phyloP scores from a whole-genome alignment of 1,140 invertebrate genomes.

The Glomeris maerens region DNA sequence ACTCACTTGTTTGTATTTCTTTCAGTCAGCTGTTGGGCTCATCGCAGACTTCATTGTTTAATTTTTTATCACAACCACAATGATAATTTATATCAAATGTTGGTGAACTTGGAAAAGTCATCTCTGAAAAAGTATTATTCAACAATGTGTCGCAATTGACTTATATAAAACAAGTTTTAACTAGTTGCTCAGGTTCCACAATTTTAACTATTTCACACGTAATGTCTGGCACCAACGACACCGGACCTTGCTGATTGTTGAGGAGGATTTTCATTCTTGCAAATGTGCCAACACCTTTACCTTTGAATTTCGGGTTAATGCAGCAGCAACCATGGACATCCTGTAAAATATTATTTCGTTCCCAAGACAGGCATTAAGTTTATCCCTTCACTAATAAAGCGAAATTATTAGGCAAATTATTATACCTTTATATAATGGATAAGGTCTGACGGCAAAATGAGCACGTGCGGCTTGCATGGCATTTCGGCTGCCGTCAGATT shows the following conservation, averaged over 20 bases:
- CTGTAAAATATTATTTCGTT: constrained; percentile 33
- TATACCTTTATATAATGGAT: constrained; percentile 66
- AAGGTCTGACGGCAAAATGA: constrained; percentile 70
- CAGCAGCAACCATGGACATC: constrained; percentile 56
- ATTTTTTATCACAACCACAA: too few species aligned
- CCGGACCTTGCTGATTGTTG: constrained; percentile 9
- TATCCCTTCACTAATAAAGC: constrained; percentile 13
- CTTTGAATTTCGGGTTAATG: constrained; percentile 67
- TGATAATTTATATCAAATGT: too few species aligned
- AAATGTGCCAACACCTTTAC: constrained; percentile 48
- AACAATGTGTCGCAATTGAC: too few species aligned
- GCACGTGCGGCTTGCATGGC: constrained; percentile 55
- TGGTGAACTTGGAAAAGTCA: neutral
- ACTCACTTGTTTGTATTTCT: too few species aligned
- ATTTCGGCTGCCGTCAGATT: constrained; percentile 52
- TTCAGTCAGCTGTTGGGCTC: too few species aligned
- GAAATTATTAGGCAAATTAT: too few species aligned
- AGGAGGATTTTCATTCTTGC: constrained; percentile 35
- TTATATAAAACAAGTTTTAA: neutral
- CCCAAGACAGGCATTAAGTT: constrained; percentile 10
- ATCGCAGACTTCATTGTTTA: too few species aligned
- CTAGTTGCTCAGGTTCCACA: constrained; percentile 10
- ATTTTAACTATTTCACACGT: constrained; percentile 25
- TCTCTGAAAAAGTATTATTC: neutral
- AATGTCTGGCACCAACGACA: constrained; percentile 17